phyloP scores from a whole-genome alignment of 2,888 invertebrate species.

The Lissocephala sabroskyi region DNA sequence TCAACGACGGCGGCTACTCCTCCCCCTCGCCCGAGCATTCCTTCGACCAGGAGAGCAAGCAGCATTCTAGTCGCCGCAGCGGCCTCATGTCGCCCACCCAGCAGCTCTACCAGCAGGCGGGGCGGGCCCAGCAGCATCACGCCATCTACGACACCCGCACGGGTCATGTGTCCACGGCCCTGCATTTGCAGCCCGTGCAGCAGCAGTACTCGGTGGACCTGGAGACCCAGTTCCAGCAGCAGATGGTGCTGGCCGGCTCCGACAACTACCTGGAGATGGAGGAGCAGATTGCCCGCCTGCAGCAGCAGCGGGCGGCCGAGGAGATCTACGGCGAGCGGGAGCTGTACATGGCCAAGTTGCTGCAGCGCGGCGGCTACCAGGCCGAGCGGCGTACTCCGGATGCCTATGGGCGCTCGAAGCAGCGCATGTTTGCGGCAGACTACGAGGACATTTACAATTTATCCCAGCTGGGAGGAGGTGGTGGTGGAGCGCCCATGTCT shows the following conservation, averaged over 20 bases:
- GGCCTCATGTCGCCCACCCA: slow-evolving; percentile 67
- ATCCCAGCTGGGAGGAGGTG: slow-evolving; percentile 68
- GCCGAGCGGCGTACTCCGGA: slow-evolving; percentile 86
- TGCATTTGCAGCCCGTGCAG: slow-evolving; percentile 65
- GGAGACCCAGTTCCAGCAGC: slow-evolving; percentile 66
- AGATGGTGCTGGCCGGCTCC: slow-evolving; percentile 68
- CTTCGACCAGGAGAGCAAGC: slow-evolving; percentile 62
- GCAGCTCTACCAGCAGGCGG: slow-evolving; percentile 68
- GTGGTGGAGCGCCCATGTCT: slow-evolving; percentile 58
- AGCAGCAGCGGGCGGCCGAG: slow-evolving; percentile 61
- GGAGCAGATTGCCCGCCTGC: slow-evolving; percentile 55
- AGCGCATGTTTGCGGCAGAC: slow-evolving; percentile 75
- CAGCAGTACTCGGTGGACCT: slow-evolving; percentile 60
- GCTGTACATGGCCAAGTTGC: slow-evolving; percentile 71
- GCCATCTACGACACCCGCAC: slow-evolving; percentile 75
- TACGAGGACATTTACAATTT: slow-evolving; percentile 84
- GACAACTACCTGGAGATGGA: slow-evolving; percentile 63
- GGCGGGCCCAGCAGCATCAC: slow-evolving; percentile 70
- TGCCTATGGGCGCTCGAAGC: slow-evolving; percentile 82
- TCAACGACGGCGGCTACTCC: slow-evolving; percentile 82
- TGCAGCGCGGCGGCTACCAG: slow-evolving; percentile 67
- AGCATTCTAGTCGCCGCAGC: slow-evolving; percentile 54
- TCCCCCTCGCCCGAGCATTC: slow-evolving; percentile 82
- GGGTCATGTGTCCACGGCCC: slow-evolving; percentile 69
- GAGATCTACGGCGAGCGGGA: slow-evolving; percentile 71